Percentiles rank a stretch among this genome's conserved stretches.
These are phyloP conservation scores for Sceloporus tristichus DNA, from an alignment of 2,113 vertebrate genomes.

Conservation along the genomic window DNA sequence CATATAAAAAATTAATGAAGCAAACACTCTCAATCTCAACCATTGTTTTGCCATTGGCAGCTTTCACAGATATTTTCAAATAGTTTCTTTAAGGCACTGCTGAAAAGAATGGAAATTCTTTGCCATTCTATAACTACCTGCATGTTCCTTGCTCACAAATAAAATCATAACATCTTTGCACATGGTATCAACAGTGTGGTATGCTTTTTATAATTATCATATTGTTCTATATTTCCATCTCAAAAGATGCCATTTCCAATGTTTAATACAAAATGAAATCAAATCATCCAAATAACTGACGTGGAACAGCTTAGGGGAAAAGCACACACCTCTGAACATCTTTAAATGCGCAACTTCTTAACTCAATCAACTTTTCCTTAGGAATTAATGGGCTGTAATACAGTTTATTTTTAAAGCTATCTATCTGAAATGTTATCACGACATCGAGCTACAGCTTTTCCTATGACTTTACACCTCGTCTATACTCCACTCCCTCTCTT, in stretches of 20 bases:
- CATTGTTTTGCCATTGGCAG: background rate
- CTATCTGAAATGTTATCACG: conserved; percentile 34
- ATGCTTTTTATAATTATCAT: conserved; percentile 36
- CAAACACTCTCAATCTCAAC: background rate
- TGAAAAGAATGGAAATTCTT: conserved; percentile 41
- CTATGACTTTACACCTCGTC: background rate
- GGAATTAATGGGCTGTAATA: conserved; percentile 49
- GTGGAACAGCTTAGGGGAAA: conserved; percentile 46
- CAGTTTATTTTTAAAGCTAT: conserved; percentile 30
- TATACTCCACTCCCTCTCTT: background rate
- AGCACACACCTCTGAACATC: conserved; percentile 43
- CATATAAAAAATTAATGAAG: background rate
- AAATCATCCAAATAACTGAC: conserved; percentile 50
- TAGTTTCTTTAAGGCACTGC: conserved; percentile 35
- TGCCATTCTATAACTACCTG: background rate
- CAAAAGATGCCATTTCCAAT: conserved; percentile 38
- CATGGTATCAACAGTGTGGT: conserved; percentile 10
- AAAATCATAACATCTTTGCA: conserved; percentile 44
- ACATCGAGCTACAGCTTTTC: background rate
- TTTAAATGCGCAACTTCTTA: conserved; percentile 51
- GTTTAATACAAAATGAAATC: conserved; percentile 53
- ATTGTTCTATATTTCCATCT: conserved; percentile 17
- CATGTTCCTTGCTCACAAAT: conserved; percentile 6
- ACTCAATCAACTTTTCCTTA: conserved; percentile 40
- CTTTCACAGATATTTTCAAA: conserved; percentile 16